These are phyloP conservation scores for Dinothrombium tinctorium DNA, from an alignment of 1,140 invertebrate species.

Conservation along the genomic window DNA sequence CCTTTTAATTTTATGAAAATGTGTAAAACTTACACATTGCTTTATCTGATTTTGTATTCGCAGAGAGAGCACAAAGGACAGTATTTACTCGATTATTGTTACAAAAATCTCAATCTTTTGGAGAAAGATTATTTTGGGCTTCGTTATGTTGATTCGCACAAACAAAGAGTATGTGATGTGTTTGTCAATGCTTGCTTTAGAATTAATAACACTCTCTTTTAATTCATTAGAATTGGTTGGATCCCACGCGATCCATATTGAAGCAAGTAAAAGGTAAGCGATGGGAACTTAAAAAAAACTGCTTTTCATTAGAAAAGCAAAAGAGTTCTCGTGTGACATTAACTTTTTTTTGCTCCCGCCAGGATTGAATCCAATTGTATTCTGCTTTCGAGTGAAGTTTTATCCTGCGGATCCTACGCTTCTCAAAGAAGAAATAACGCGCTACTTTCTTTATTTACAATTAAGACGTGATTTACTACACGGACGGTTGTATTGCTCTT, in stretches of 20 bases:
- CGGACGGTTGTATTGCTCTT: constrained; percentile 70
- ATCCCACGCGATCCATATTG: constrained; percentile 68
- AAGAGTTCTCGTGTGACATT: too few species aligned
- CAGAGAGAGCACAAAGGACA: constrained; percentile 77
- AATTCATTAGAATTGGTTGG: constrained; percentile 95
- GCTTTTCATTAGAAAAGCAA: too few species aligned
- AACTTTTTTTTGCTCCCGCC: too few species aligned
- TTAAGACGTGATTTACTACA: constrained; percentile 78
- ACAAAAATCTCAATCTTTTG: constrained; percentile 68
- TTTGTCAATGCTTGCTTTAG: too few species aligned
- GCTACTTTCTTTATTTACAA: constrained; percentile 80
- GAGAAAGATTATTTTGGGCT: constrained; percentile 95
- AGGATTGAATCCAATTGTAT: constrained; percentile 54
- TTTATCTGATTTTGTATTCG: too few species aligned
- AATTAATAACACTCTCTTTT: too few species aligned
- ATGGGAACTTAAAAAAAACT: too few species aligned
- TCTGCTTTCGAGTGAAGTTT: constrained; percentile 81
- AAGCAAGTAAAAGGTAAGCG: constrained; percentile 93
- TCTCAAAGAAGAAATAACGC: constrained; percentile 60
- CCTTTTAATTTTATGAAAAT: too few species aligned
- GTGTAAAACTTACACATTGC: too few species aligned
- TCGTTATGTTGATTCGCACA: constrained; percentile 68
- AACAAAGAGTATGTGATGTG: too few species aligned
- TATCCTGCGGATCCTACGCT: constrained; percentile 68
- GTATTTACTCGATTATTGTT: constrained; percentile 74